Evolutionary conservation across 2,113 vertebrate species (phyloP), one percentile per base, ranked within the genome.

Genomic region (Anser cygnoides): DNA sequence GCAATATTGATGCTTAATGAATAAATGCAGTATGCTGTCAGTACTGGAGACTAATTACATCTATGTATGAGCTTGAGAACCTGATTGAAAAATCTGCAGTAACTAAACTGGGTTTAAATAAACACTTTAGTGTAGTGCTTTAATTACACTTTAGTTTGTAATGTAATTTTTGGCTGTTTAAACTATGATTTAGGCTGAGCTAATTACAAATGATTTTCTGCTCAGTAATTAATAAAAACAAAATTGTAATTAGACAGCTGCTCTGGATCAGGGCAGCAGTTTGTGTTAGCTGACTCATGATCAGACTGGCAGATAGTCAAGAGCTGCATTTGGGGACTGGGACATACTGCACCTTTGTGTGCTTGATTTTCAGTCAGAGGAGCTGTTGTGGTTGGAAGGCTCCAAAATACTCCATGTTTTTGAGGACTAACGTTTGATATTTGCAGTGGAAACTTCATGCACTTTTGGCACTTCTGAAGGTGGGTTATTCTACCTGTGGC

Each of bases 181-280:
- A 99, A 98, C 98, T 99, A 98, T 98, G 98, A 98, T 99, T 99
- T 98, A 99, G 98, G 98, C 98, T 98, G 98, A 99, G 99, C 98
- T 99, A 99, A 99, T 99, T 99, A 99, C 98, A 98, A 99, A 99
- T 98, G 78, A 99, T 99, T 99, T 98, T 98, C 98, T 98, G 95
- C 98, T 98, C 97, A 92, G 98, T 98, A 98, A 99, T 99, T 99
- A 99, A 99, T 99, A 99, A 99, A 98, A 99, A 99, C 99, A 99
- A 98, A 99, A 98, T 99, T 98, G 98, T 98, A 99, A 99, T 99
- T 99, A 99, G 99, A 98, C 98, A 98, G 98, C 98, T 99, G 98
- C 98, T 98, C 96, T 97, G 97, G 98, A 99, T 98, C 98, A 98
- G 97, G 97, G 97, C 88, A 96, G 97, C 97, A 98, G 97, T 98